Evolutionary conservation across 2,113 vertebrate species (phyloP).

Genomic region (Macrotus californicus): DNA sequence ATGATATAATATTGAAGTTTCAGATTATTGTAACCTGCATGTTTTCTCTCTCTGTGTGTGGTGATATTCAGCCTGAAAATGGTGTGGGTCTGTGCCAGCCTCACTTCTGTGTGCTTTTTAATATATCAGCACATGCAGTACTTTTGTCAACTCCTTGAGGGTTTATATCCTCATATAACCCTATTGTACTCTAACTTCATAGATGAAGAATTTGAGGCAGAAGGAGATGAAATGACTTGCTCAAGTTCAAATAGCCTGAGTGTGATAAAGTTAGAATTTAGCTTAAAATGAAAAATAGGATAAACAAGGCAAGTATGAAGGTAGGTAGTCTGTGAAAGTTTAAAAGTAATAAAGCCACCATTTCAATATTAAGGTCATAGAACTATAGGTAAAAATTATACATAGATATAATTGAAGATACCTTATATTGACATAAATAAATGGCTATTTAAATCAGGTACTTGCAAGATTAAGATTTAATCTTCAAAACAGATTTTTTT

Average conservation of each 20-base stretch:
- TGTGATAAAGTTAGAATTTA: background rate
- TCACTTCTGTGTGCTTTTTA: background rate
- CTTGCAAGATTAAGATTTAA: background rate
- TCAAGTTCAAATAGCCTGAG: background rate
- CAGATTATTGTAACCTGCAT: background rate
- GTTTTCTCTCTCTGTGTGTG: background rate
- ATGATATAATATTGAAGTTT: background rate
- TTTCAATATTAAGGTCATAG: background rate
- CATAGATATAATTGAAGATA: background rate
- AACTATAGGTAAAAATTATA: background rate
- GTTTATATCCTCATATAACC: background rate
- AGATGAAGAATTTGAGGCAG: background rate
- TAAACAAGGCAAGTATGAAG: background rate
- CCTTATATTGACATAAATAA: background rate
- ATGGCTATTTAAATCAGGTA: background rate
- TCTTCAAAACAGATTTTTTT: background rate
- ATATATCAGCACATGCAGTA: background rate
- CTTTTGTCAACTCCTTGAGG: background rate
- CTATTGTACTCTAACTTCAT: background rate
- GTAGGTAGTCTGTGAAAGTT: background rate
- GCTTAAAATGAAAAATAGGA: background rate
- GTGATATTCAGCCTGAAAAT: background rate
- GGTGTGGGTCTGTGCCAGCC: rapidly evolving
- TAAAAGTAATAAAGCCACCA: background rate
- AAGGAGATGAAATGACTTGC: background rate